A percentile compares a stretch with the other conserved stretches of the same genome.
Evolutionary conservation across 2,797 vertebrate species (phyloP).

Genomic region (Masticophis lateralis): DNA sequence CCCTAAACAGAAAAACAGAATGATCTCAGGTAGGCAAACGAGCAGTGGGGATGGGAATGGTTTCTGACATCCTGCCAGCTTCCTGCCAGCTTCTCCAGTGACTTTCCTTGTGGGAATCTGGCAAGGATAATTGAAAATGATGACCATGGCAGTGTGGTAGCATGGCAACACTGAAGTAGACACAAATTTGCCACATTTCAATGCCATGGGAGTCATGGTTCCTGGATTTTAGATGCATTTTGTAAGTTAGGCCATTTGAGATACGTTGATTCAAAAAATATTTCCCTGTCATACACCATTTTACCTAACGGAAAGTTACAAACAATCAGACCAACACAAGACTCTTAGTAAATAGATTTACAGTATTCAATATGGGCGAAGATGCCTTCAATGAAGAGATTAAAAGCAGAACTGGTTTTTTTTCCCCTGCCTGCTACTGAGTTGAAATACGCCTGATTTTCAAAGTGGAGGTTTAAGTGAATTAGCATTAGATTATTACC

Average conservation of each 20-base stretch:
- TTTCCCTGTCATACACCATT: not conserved
- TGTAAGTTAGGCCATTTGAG: not conserved
- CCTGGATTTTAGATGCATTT: not conserved
- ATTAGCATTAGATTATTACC: not conserved
- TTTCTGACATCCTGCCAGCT: not conserved
- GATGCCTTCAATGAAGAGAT: slow-evolving; percentile 1
- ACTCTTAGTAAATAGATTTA: no score
- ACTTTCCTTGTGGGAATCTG: not conserved
- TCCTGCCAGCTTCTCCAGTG: not conserved
- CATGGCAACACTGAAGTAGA: not conserved
- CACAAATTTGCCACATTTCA: not conserved
- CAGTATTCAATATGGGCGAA: not conserved
- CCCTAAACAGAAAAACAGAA: not conserved
- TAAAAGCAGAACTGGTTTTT: not conserved
- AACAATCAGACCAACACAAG: not conserved
- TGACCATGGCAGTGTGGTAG: not conserved
- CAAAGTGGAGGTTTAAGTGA: not conserved
- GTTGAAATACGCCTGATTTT: slow-evolving; percentile 14
- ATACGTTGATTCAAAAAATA: not conserved
- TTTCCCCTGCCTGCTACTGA: not conserved
- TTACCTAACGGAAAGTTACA: not conserved
- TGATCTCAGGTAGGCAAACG: not conserved
- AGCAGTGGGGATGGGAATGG: not conserved
- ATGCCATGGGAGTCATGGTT: not conserved
- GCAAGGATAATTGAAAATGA: not conserved